Evolutionary conservation across 2,797 vertebrate species (phyloP).

Genomic region (Toxotes lorentzi): DNA sequence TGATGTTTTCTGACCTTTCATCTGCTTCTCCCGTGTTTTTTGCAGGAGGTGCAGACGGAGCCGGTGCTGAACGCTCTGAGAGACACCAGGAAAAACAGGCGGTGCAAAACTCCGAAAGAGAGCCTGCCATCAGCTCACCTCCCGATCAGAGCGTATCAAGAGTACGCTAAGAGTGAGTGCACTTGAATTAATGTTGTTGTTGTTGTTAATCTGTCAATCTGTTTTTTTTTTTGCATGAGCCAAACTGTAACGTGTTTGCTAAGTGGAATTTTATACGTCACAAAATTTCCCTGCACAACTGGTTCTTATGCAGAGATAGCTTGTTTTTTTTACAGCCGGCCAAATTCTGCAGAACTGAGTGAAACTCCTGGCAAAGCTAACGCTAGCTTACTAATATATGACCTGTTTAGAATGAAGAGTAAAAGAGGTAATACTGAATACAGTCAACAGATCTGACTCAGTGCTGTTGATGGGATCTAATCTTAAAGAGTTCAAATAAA

Average conservation of each 20-base stretch:
- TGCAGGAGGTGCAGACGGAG: conserved; percentile 84
- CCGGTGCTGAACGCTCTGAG: conserved; percentile 82
- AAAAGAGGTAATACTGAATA: neutral
- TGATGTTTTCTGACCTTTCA: neutral
- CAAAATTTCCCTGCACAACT: too few species aligned
- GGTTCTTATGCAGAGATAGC: too few species aligned
- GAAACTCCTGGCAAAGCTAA: neutral
- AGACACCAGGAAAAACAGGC: conserved; percentile 68
- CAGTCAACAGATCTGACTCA: too few species aligned
- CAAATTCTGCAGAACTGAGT: neutral
- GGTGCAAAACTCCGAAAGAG: conserved; percentile 73
- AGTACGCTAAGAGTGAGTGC: conserved; percentile 76
- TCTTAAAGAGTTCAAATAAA: too few species aligned
- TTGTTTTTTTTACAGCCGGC: neutral
- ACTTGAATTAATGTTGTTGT: neutral
- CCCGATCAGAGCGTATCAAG: conserved; percentile 68
- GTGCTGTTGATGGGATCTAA: too few species aligned
- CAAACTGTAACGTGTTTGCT: neutral
- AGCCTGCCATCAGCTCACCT: conserved; percentile 79
- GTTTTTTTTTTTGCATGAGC: neutral
- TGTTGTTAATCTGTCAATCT: neutral
- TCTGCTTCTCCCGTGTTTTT: conserved; percentile 34
- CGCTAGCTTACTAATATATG: neutral
- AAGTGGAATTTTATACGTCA: neutral
- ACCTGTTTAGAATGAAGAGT: too few species aligned